Evolutionary conservation across 2,797 vertebrate genomes (phyloP), one percentile per base, ranked within the genome.

Genomic region (Paramormyrops hopkinsi): DNA sequence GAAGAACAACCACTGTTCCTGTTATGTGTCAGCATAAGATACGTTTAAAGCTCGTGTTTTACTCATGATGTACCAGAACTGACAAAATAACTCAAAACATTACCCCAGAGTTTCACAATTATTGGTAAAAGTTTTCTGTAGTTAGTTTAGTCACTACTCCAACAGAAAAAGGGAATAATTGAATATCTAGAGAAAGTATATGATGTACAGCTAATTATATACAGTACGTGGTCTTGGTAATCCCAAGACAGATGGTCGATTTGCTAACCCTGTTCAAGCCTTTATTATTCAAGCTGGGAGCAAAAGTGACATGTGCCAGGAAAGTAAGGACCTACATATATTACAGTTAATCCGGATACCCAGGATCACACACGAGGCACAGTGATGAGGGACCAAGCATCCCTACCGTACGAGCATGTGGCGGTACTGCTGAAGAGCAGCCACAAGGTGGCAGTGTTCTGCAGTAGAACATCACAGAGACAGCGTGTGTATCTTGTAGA

Each of bases 381-480:
- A 11, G 46, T 46, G 46, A 50, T 41, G 17, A 41, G 7, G 19
- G n/a, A 79, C 5, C 41, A 79, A 37, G 41, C 73, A 79, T 37
- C 33, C 37, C 14, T 8, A 41, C n/a, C 3, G 12, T 46, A 22
- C 37, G 17, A 8, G 50, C 41, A 50, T 25, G 82, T 84, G 82
- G n/a, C 3, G n/a, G 9, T 9, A 41, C 6, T 44, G 37, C 82
- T 50, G 7, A 48, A 22, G 46, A 11, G 14, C 2, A 50, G 37
- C 94, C 95, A 93, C 94, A 91, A 94, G 94, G 92, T 93, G 94
- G 91, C 91, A 62, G 17, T 73, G 90, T 50, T 89, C 29, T 88
- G 88, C 51, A 89, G n/a, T 11, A 85, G 11, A 83, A 25, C 3
- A 54, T 87, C 19, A 14, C 65, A 62, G 22, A 19, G 33, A 54